A percentile compares a stretch with the other conserved stretches of the same genome.
Conservation (phyloP, 2,888 invertebrate genomes). For the Dione juno region DNA sequence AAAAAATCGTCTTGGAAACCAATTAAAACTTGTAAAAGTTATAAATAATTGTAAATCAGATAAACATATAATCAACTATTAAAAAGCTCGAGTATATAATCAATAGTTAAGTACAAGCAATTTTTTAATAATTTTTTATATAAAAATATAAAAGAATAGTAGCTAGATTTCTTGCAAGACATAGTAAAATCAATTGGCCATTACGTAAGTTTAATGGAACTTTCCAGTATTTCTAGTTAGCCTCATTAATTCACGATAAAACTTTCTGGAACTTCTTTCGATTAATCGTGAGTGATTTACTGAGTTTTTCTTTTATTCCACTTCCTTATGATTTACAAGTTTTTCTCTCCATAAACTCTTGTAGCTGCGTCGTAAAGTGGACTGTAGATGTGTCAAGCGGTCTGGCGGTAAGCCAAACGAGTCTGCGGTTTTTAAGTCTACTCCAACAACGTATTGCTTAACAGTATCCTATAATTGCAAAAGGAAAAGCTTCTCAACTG, state of each 20-base stretch:
- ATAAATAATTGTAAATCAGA: no score
- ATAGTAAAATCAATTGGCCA: constrained; percentile 28
- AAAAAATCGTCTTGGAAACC: no score
- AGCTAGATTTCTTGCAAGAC: background rate
- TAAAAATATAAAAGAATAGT: background rate
- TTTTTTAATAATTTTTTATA: background rate
- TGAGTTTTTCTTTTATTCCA: constrained; percentile 27
- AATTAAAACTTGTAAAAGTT: no score
- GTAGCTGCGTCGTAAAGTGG: constrained; percentile 56
- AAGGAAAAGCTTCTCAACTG: background rate
- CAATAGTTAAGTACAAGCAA: background rate
- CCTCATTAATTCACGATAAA: constrained; percentile 35
- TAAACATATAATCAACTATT: no score
- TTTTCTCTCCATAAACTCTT: constrained; percentile 28
- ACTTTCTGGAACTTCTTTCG: constrained; percentile 33
- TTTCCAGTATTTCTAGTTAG: constrained; percentile 26
- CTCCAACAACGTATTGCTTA: constrained; percentile 27
- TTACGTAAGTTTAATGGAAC: constrained; percentile 27
- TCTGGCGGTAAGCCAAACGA: constrained; percentile 63
- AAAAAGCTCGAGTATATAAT: background rate
- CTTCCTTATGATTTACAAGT: constrained; percentile 37
- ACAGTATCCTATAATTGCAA: constrained; percentile 25
- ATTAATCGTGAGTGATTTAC: constrained; percentile 37
- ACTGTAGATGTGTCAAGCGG: constrained; percentile 64
- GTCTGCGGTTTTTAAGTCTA: constrained; percentile 36